phyloP scores from a whole-genome alignment of 2,113 vertebrate genomes.

The Nanger granti region DNA sequence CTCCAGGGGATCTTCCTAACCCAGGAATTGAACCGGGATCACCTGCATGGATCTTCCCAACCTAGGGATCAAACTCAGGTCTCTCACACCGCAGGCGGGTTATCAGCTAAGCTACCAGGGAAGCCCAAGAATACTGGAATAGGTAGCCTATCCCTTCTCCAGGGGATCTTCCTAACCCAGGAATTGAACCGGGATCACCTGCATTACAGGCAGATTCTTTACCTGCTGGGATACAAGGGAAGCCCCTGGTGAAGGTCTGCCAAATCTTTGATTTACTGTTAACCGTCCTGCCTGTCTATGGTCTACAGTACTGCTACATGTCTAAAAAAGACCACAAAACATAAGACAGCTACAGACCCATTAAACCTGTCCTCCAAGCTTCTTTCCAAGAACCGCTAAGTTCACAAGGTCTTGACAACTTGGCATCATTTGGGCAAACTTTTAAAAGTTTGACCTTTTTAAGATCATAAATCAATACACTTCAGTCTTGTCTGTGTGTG shows the following conservation, averaged over 20 bases:
- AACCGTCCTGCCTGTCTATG: neutral
- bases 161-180: neutral
- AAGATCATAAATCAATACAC: neutral
- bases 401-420: neutral
- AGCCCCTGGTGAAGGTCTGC: neutral
- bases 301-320: neutral
- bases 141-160: neutral
- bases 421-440: neutral
- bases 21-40: neutral
- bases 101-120: neutral
- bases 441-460: neutral
- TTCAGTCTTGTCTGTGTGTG: neutral
- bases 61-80: neutral
- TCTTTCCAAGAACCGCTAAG: neutral
- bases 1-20: neutral
- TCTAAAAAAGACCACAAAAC: neutral
- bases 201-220: neutral
- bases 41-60: no score
- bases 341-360: neutral
- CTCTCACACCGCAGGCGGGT: rapidly evolving
- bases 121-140: neutral
- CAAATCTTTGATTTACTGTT: neutral
- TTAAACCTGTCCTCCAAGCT: neutral
- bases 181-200: neutral
- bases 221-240: neutral